Percentiles rank a stretch among this genome's conserved stretches.
Conservation (phyloP, 2,888 invertebrate species). For the Oegoconia quadripuncta region DNA sequence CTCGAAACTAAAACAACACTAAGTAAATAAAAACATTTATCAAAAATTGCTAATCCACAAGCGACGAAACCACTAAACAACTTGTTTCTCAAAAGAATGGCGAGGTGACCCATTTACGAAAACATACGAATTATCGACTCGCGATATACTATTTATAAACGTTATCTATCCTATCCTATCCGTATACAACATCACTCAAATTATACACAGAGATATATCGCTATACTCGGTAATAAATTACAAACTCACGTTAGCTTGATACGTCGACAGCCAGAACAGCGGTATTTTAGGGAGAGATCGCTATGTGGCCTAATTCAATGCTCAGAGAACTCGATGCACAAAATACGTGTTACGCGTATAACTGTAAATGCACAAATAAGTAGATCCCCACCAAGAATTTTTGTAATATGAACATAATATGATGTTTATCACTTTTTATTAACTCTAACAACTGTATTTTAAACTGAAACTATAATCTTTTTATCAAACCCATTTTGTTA, state of each 20-base stretch:
- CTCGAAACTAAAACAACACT: slow-evolving; percentile 20
- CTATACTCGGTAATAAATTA: slow-evolving; percentile 42
- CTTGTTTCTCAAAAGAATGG: slow-evolving; percentile 67
- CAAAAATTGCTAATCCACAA: slow-evolving; percentile 27
- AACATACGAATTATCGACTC: slow-evolving; percentile 74
- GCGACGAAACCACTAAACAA: slow-evolving; percentile 52
- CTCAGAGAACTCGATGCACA: slow-evolving; percentile 77
- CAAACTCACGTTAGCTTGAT: slow-evolving; percentile 74
- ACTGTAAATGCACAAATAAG: slow-evolving; percentile 76
- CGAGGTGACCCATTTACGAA: slow-evolving; percentile 79
- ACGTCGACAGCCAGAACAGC: slow-evolving; percentile 80
- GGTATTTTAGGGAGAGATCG: slow-evolving; percentile 81
- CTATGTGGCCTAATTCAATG: slow-evolving; percentile 81
- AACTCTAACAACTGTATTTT: slow-evolving; percentile 27
- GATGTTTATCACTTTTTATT: slow-evolving; percentile 28
- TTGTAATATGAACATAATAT: slow-evolving; percentile 30
- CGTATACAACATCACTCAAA: slow-evolving; percentile 31
- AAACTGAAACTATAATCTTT: slow-evolving; percentile 55
- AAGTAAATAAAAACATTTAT: slow-evolving; percentile 21
- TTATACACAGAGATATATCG: slow-evolving; percentile 27
- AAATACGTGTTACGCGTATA: slow-evolving; percentile 79
- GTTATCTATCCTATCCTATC: slow-evolving; percentile 44
- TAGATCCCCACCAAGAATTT: slow-evolving; percentile 34
- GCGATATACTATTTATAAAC: slow-evolving; percentile 56
- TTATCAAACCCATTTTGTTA: slow-evolving; percentile 69